phyloP scores from a whole-genome alignment of 1,140 invertebrate species.

The Aphis craccivora region DNA sequence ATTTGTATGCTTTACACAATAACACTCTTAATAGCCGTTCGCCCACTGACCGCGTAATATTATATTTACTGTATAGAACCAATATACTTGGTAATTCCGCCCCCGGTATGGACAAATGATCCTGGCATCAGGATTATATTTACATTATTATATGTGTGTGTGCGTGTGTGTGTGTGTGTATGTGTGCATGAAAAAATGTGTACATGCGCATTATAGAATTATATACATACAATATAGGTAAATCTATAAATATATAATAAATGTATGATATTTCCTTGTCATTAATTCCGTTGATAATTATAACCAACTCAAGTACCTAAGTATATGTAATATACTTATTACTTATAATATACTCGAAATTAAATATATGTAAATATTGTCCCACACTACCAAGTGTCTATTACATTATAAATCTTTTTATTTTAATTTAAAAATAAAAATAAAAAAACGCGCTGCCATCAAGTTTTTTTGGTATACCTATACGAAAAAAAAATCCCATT shows the following conservation, averaged over 20 bases:
- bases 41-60: not conserved
- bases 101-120: not conserved
- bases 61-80: not conserved
- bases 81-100: not conserved
- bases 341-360: not conserved
- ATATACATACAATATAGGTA: not conserved
- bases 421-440: not conserved
- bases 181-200: not conserved
- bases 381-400: not conserved
- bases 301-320: not conserved
- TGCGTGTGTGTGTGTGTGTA: not conserved
- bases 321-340: not conserved
- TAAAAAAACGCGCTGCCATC: not conserved
- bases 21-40: slow-evolving; percentile 45
- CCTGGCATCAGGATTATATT: not conserved
- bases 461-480: not conserved
- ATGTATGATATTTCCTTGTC: not conserved
- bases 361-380: not conserved
- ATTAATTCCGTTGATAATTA: not conserved
- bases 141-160: not conserved
- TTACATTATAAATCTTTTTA: not conserved
- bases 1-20: slow-evolving; percentile 38
- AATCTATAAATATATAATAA: not conserved
- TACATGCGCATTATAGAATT: not conserved
- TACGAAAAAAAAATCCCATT: not conserved